Evolutionary conservation across 1,140 invertebrate genomes (phyloP).

Genomic region (Bombyx mandarina): DNA sequence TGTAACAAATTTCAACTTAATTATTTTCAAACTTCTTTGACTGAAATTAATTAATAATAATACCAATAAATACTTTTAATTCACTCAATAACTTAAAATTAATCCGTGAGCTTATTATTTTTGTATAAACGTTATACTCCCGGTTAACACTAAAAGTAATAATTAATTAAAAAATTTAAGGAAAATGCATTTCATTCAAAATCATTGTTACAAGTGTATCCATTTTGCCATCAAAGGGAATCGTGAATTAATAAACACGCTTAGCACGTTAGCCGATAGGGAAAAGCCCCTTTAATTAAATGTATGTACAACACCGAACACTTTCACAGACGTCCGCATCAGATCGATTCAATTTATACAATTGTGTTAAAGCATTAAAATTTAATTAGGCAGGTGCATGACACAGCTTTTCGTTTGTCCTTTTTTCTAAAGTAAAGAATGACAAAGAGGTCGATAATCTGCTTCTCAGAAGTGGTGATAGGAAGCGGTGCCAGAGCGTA

Average conservation of each 20-base stretch:
- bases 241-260: conserved; percentile 10
- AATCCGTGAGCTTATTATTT: too few species aligned
- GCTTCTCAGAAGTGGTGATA: conserved; percentile 10
- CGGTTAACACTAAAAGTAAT: too few species aligned
- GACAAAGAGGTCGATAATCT: conserved; percentile 6
- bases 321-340: conserved; percentile 25
- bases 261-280: conserved; percentile 15
- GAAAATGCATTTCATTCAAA: conserved; percentile 7
- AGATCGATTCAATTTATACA: conserved; percentile 35
- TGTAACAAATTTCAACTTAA: too few species aligned
- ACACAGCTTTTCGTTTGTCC: conserved; percentile 20
- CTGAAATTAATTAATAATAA: too few species aligned
- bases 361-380: conserved; percentile 38
- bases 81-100: too few species aligned
- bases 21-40: too few species aligned
- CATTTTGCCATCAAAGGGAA: not conserved
- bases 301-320: conserved; percentile 22
- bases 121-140: too few species aligned
- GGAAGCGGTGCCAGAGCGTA: conserved; percentile 44
- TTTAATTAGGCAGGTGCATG: conserved; percentile 51
- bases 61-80: too few species aligned
- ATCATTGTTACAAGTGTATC: not conserved
- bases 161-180: too few species aligned
- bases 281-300: conserved; percentile 34
- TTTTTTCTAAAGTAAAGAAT: conserved; percentile 10